Base-by-base conservation (phyloP, 2,113 vertebrate genomes). In the Pluvialis apricaria region DNA sequence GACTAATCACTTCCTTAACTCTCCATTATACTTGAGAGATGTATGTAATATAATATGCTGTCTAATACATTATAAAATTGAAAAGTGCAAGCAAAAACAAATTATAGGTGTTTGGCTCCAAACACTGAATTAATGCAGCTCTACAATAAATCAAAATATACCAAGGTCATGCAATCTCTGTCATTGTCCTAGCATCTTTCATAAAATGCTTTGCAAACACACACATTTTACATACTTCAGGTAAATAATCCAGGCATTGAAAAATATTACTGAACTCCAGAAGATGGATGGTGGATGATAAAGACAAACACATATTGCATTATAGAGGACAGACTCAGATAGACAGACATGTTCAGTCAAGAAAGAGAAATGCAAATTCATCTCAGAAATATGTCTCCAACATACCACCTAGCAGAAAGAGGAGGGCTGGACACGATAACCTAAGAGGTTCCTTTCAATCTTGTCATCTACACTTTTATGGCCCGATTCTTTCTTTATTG, bases 31-130 rank as follows among this genome's bases (percentile, higher is more conserved):
- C 34, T 40, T 64, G 54, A 90, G 71, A 97, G 54, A 88, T 12
- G 2, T 88, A 84, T 78, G 51, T 77, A 81, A 93, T 72, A 93
- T 9, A 70, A 82, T 65, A 60, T 45, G 51, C n/a, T 86, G 92
- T 82, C 44, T 68, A 86, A 90, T 83, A 71, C 21, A 91, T 90
- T 94, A 96, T 82, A 90, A 97, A 96, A 95, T 70, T 82, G 79
- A 96, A 88, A 94, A 90, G 31, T 60, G 44, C 17, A 96, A 96
- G 55, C 70, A 94, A 95, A 96, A 92, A 2, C 47, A 88, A 72
- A 78, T 93, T 88, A 82, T 40, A 34, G 47, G 28, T 85, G 95
- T 93, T 82, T 61, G 82, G 64, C 68, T 91, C 62, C 64, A 55
- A 84, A 85, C 18, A 87, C 28, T 42, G 28, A 57, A 86, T 92